Conservation (phyloP, 2,888 invertebrate species). For the Phaonia tiefii region DNA sequence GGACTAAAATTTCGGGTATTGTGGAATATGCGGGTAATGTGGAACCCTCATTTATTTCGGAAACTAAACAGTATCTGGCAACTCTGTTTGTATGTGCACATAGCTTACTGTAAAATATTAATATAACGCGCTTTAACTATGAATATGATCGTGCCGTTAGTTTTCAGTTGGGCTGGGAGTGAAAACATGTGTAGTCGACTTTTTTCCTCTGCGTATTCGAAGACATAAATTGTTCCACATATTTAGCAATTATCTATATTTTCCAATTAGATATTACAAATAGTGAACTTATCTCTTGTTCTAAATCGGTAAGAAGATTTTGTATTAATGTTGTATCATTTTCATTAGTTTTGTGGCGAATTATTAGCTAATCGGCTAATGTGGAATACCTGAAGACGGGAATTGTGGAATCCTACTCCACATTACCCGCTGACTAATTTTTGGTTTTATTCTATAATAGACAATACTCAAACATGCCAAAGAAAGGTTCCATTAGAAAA, state of each 20-base stretch:
- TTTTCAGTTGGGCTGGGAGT: slow-evolving; percentile 1
- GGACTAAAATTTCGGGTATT: slow-evolving; percentile 2
- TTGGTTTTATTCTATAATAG: too few species aligned
- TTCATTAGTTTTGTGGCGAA: too few species aligned
- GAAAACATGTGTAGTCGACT: neutral
- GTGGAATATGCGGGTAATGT: neutral
- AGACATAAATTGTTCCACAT: slow-evolving; percentile 1
- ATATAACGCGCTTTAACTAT: neutral
- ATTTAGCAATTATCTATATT: neutral
- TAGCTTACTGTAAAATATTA: slow-evolving; percentile 1
- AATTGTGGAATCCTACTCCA: too few species aligned
- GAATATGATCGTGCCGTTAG: neutral
- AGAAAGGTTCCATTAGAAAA: too few species aligned
- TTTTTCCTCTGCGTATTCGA: neutral
- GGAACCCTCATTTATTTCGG: neutral
- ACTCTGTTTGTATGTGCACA: slow-evolving; percentile 1
- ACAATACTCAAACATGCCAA: too few species aligned
- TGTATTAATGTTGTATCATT: too few species aligned
- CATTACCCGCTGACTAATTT: too few species aligned
- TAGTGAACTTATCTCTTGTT: neutral
- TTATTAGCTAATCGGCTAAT: too few species aligned
- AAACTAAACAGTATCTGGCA: slow-evolving; percentile 1
- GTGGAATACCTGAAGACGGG: too few species aligned
- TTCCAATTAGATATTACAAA: neutral
- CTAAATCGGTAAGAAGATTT: neutral